Evolutionary conservation across 2,113 vertebrate species (phyloP).

Genomic region (Bolborhynchus lineola): DNA sequence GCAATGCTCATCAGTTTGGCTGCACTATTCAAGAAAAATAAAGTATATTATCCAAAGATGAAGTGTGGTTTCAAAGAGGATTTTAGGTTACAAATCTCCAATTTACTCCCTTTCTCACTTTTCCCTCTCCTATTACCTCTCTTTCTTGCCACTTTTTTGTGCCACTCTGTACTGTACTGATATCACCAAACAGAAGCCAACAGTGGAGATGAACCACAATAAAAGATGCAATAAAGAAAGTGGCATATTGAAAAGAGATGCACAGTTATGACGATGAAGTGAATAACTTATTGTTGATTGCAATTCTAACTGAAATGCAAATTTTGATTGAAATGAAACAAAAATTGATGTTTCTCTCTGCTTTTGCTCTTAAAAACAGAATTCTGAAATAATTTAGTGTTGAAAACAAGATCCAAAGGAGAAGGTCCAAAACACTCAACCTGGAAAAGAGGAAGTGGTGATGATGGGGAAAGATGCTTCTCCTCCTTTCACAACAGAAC

Average conservation of each 20-base stretch:
- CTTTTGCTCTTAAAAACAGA: not conserved
- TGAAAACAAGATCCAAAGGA: not conserved
- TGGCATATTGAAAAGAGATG: not conserved
- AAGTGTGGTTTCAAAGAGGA: not conserved
- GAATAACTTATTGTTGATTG: not conserved
- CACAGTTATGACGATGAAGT: not conserved
- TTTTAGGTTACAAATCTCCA: not conserved
- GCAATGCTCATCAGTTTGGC: not conserved
- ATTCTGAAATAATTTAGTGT: not conserved
- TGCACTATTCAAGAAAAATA: not conserved
- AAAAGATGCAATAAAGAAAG: not conserved
- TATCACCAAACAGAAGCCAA: not conserved
- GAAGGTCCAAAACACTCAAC: not conserved
- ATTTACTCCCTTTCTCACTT: not conserved
- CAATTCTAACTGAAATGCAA: not conserved
- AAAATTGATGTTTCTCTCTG: not conserved
- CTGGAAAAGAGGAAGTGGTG: not conserved
- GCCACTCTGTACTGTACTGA: not conserved
- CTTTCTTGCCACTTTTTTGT: not conserved
- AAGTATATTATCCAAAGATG: not conserved
- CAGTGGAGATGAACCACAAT: not conserved
- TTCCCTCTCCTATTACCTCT: not conserved
- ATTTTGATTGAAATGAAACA: not conserved
- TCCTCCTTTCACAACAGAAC: not conserved
- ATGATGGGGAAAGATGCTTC: not conserved